phyloP scores from a whole-genome alignment of 2,113 vertebrate species.

The Pithys albifrons region DNA sequence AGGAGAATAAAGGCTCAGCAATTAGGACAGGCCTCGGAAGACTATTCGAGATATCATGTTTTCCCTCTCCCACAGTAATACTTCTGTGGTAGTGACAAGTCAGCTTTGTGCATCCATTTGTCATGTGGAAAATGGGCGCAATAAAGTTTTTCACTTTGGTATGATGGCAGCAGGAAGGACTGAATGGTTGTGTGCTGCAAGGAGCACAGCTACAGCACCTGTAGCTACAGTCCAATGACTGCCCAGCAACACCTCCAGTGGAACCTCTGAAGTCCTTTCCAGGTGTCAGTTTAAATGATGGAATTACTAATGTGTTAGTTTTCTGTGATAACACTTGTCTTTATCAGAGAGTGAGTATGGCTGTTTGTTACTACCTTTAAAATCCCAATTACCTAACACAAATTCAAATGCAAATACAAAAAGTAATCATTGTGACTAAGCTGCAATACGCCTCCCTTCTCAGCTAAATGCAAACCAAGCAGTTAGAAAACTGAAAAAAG shows the following conservation, averaged over 20 bases:
- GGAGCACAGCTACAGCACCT: not conserved
- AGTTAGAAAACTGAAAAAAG: slow-evolving; percentile 1
- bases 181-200: not conserved
- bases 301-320: not conserved
- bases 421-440: not conserved
- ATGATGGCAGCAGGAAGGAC: not conserved
- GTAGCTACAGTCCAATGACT: not conserved
- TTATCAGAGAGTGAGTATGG: not conserved
- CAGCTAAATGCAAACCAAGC: not conserved
- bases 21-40: not conserved
- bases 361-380: not conserved
- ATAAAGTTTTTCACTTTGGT: not conserved
- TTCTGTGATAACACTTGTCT: not conserved
- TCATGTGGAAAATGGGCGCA: not conserved
- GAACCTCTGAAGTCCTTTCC: not conserved
- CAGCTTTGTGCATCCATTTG: not conserved
- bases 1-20: not conserved
- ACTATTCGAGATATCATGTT: not conserved
- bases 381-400: not conserved
- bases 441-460: not conserved
- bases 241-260: not conserved
- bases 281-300: not conserved
- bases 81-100: not conserved
- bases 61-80: not conserved
- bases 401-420: not conserved